phyloP scores from a whole-genome alignment of 2,888 invertebrate genomes.

The Drosophila anomalata region DNA sequence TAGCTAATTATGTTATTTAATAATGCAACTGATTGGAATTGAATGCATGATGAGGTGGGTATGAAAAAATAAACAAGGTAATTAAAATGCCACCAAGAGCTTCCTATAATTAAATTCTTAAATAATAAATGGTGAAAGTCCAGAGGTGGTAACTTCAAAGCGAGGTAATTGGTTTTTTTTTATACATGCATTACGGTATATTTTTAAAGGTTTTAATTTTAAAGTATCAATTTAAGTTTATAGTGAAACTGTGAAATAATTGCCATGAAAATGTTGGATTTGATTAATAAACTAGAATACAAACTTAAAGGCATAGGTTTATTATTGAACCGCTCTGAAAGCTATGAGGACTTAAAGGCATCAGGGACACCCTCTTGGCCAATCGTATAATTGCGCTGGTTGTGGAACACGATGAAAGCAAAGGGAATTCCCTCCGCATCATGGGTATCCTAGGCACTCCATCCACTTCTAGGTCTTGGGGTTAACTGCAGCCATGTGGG shows the following conservation, averaged over 20 bases:
- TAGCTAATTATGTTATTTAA: conserved; percentile 12
- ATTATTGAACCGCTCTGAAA: background rate
- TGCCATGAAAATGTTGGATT: too few relatives aligned
- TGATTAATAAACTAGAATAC: too few relatives aligned
- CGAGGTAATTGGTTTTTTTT: background rate
- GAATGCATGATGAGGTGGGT: conserved; percentile 7
- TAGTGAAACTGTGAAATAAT: too few relatives aligned
- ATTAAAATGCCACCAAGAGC: background rate
- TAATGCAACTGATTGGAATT: conserved; percentile 15
- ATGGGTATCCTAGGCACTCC: conserved; percentile 4
- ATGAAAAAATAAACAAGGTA: background rate
- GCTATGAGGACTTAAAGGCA: background rate
- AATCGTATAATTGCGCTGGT: conserved; percentile 23
- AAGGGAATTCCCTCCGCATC: conserved; percentile 11
- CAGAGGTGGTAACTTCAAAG: background rate
- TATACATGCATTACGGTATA: background rate
- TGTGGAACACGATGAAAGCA: conserved; percentile 1
- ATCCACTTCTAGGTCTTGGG: conserved; percentile 9
- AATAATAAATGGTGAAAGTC: background rate
- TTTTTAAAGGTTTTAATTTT: background rate
- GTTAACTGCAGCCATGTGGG: conserved; percentile 52
- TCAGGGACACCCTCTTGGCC: conserved; percentile 25
- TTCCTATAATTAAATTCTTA: conserved; percentile 4
- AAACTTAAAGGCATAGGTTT: background rate
- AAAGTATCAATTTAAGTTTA: background rate